These are phyloP conservation scores for Myotis lucifugus DNA, from an alignment of 2,113 vertebrate species.

Conservation along the genomic window DNA sequence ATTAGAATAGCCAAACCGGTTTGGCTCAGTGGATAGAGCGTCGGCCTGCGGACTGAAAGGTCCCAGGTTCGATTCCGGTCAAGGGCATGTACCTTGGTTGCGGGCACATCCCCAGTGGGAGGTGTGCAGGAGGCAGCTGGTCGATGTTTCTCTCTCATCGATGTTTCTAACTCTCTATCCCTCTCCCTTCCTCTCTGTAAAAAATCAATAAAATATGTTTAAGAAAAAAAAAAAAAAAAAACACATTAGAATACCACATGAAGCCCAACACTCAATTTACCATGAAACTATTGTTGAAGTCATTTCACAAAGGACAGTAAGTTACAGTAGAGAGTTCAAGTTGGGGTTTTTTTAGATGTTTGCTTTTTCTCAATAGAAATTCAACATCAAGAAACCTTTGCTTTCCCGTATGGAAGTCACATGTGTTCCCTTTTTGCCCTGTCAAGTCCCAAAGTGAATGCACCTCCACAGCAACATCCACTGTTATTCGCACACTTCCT, in stretches of 20 bases:
- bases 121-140: too few relatives aligned
- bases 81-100: too few relatives aligned
- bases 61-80: too few relatives aligned
- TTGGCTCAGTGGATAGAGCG: too few relatives aligned
- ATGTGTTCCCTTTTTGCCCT: not conserved
- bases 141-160: too few relatives aligned
- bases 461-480: not conserved
- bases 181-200: too few relatives aligned
- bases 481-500: not conserved
- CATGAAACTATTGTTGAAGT: not conserved
- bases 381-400: not conserved
- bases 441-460: not conserved
- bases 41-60: too few relatives aligned
- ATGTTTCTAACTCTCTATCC: too few relatives aligned
- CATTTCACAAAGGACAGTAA: not conserved
- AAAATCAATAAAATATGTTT: too few relatives aligned
- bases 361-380: not conserved
- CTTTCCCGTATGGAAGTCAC: not conserved
- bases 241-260: not conserved
- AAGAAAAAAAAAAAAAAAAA: too few relatives aligned
- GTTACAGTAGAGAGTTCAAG: not conserved
- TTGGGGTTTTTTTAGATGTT: not conserved
- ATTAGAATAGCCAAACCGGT: too few relatives aligned
- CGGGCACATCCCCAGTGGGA: too few relatives aligned
- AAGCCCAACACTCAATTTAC: not conserved